A percentile compares a stretch with the other conserved stretches of the same genome.
Conservation (phyloP, 1,140 invertebrate species). For the Phortica variegata region DNA sequence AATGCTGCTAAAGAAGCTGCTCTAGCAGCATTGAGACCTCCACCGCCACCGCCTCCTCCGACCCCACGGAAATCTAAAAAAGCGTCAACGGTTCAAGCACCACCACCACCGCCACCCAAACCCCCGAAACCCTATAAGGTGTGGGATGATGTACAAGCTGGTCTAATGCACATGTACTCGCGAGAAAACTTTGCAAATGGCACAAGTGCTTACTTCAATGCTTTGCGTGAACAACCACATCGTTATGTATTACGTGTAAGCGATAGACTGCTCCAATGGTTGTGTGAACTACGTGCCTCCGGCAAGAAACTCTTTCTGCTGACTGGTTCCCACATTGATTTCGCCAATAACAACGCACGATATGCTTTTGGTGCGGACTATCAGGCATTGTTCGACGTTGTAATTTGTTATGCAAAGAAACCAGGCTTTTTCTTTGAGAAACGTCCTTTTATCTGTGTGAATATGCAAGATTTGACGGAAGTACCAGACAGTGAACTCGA, state of each 20-base stretch:
- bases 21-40: slow-evolving; percentile 10
- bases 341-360: slow-evolving; percentile 67
- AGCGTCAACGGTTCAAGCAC: no score
- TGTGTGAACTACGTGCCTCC: slow-evolving; percentile 59
- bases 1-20: background rate
- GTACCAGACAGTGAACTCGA: slow-evolving; percentile 17
- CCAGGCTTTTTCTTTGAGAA: slow-evolving; percentile 71
- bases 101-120: no score
- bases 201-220: slow-evolving; percentile 65
- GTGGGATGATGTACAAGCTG: slow-evolving; percentile 69
- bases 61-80: no score
- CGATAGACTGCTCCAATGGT: slow-evolving; percentile 65
- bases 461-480: slow-evolving; percentile 17
- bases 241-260: slow-evolving; percentile 68
- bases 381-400: slow-evolving; percentile 72
- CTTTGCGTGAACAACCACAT: slow-evolving; percentile 64
- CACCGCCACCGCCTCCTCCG: no score
- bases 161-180: slow-evolving; percentile 65
- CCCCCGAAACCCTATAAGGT: slow-evolving; percentile 64
- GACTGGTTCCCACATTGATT: slow-evolving; percentile 78
- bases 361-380: slow-evolving; percentile 70
- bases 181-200: slow-evolving; percentile 63
- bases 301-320: slow-evolving; percentile 69
- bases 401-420: slow-evolving; percentile 73
- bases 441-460: slow-evolving; percentile 62